These are phyloP conservation scores for Pasiphila rectangulata DNA, from an alignment of 2,888 invertebrate species.

Conservation along the genomic window DNA sequence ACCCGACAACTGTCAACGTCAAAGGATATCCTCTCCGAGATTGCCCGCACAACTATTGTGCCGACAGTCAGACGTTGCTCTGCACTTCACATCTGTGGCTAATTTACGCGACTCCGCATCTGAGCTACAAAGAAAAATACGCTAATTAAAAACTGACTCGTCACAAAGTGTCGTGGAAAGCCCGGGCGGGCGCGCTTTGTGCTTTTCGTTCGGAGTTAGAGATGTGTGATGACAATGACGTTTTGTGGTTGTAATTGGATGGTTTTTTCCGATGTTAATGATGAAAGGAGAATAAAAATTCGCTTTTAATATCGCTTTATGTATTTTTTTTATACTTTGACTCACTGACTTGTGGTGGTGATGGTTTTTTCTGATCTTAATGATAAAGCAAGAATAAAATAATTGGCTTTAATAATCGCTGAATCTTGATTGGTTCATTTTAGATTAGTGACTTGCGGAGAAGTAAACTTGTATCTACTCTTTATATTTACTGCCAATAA, in stretches of 20 bases:
- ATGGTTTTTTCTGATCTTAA: too few species aligned
- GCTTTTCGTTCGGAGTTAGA: conserved; percentile 41
- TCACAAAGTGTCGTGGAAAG: conserved; percentile 70
- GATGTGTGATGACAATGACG: conserved; percentile 22
- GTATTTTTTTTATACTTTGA: too few species aligned
- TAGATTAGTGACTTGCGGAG: too few species aligned
- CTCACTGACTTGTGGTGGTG: too few species aligned
- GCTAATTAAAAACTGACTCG: conserved; percentile 78
- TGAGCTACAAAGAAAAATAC: conserved; percentile 71
- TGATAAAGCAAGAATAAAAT: too few species aligned
- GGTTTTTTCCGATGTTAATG: too few species aligned
- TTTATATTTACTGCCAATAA: too few species aligned
- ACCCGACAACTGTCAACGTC: not conserved
- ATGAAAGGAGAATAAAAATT: too few species aligned
- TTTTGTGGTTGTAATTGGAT: conserved; percentile 14
- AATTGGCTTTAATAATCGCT: too few species aligned
- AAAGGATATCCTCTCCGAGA: conserved; percentile 11
- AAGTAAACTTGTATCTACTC: too few species aligned
- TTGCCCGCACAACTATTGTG: conserved; percentile 17
- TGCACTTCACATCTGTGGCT: conserved; percentile 69
- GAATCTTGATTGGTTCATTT: too few species aligned
- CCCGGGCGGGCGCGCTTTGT: conserved; percentile 38
- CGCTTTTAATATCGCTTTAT: too few species aligned
- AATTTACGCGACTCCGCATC: conserved; percentile 57
- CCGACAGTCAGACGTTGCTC: conserved; percentile 23